Conservation (phyloP, 2,888 invertebrate species). For the Athalia cordata region DNA sequence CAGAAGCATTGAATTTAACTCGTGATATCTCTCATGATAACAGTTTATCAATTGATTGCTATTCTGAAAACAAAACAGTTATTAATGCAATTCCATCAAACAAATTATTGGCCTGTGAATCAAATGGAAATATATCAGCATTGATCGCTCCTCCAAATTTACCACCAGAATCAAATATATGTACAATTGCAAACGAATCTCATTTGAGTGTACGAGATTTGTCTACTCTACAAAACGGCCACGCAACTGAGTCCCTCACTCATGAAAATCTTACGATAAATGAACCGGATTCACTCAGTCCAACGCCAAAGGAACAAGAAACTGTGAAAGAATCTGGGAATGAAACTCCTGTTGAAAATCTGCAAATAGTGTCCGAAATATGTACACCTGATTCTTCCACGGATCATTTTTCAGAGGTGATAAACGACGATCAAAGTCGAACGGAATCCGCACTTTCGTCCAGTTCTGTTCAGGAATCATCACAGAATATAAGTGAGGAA, state of each 20-base stretch:
- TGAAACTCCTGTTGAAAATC: not conserved
- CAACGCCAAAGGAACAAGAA: conserved; percentile 15
- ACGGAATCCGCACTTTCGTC: not conserved
- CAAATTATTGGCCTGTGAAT: not conserved
- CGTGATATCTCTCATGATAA: conserved; percentile 25
- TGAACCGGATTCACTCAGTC: conserved; percentile 5
- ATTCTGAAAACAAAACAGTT: conserved; percentile 12
- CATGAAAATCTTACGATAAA: not conserved
- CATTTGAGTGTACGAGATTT: not conserved
- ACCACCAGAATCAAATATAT: conserved; percentile 19
- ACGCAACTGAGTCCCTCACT: conserved; percentile 2
- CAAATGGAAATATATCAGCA: conserved; percentile 8
- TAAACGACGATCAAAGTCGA: not conserved
- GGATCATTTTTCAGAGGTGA: not conserved
- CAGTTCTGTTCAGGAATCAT: not conserved
- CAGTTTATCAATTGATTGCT: conserved; percentile 22
- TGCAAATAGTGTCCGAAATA: conserved; percentile 6
- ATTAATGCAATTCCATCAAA: conserved; percentile 7
- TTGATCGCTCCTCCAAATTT: conserved; percentile 25
- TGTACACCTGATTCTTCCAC: conserved; percentile 32
- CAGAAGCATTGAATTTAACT: conserved; percentile 24
- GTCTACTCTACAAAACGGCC: not conserved
- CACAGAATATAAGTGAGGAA: not conserved
- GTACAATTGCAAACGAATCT: not conserved
- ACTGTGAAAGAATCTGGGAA: conserved; percentile 1